Evolutionary conservation across 2,113 vertebrate genomes (phyloP), one percentile per base, ranked within the genome.

Genomic region (Hystrix cristata): DNA sequence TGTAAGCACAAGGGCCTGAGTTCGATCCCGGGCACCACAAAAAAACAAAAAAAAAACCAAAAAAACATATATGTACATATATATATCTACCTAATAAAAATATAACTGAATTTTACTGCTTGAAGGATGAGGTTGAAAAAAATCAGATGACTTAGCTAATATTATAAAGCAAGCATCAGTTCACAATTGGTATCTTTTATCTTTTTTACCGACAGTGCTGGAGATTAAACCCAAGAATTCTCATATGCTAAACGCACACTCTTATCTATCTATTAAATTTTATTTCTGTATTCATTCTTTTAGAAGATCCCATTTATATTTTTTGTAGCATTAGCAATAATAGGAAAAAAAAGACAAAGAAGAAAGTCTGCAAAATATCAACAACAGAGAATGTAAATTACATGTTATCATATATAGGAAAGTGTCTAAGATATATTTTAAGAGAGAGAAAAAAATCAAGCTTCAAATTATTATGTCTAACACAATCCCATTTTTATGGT

Each of bases 51-150:
- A n/a, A n/a, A n/a, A n/a, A n/a, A n/a, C n/a, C n/a, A n/a, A n/a
- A n/a, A n/a, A n/a, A n/a, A n/a, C n/a, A n/a, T n/a, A n/a, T n/a
- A 13, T 13, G 14, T n/a, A 18, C 12, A 27, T 27, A 48, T 51
- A 51, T 46, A n/a, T 81, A 46, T 60, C 18, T 76, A 19, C 23
- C 74, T 55, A 78, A 62, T 91, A 81, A 82, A 90, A 51, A 86
- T 21, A 25, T 18, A 78, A 87, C 27, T 85, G 92, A 55, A 72
- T 65, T 71, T 89, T 96, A 92, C 31, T 87, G 59, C 64, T 74
- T 53, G 5, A 78, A 90, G 16, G 81, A 67, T 43, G 18, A 79
- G 91, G 34, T n/a, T 64, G 88, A n/a, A 95, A 71, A 95, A 91
- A 87, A 57, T 69, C 14, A 72, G 12, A 25, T 85, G 19, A 93